These are phyloP conservation scores for Caenorhabditis remanei DNA, from an alignment of 1,140 invertebrate species.

Conservation along the genomic window DNA sequence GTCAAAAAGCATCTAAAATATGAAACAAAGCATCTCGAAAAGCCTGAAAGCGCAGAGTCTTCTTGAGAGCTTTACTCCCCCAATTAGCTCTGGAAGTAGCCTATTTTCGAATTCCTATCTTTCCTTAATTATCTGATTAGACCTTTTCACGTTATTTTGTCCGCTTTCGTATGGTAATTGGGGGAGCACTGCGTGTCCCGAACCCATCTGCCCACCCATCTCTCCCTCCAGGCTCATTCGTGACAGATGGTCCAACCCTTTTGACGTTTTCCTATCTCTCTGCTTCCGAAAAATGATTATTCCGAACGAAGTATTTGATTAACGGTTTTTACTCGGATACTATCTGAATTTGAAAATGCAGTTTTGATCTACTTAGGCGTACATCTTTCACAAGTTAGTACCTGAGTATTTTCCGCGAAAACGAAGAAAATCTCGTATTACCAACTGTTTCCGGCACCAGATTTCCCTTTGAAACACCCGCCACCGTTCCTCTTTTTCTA, in stretches of 20 bases:
- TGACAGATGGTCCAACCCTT: neutral
- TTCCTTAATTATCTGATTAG: neutral
- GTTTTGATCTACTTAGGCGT: too few relatives aligned
- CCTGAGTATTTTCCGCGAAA: too few relatives aligned
- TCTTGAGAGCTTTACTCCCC: too few relatives aligned
- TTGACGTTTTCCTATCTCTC: neutral
- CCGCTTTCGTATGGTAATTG: constrained; percentile 28
- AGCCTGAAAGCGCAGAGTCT: too few relatives aligned
- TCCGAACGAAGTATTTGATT: too few relatives aligned
- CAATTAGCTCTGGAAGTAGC: neutral
- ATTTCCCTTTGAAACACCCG: neutral
- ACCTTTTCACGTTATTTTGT: neutral
- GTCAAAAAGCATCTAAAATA: too few relatives aligned
- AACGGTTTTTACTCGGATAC: too few relatives aligned
- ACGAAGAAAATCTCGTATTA: too few relatives aligned
- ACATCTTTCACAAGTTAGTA: too few relatives aligned
- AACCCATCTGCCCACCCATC: neutral
- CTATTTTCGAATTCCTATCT: neutral
- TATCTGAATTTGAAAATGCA: too few relatives aligned
- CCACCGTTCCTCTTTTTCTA: neutral
- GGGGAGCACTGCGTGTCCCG: neutral
- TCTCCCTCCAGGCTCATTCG: neutral
- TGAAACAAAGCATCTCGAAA: too few relatives aligned
- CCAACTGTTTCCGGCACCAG: neutral
- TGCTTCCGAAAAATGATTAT: neutral